Evolutionary conservation across 2,113 vertebrate species (phyloP).

Genomic region (Catagonus wagneri): DNA sequence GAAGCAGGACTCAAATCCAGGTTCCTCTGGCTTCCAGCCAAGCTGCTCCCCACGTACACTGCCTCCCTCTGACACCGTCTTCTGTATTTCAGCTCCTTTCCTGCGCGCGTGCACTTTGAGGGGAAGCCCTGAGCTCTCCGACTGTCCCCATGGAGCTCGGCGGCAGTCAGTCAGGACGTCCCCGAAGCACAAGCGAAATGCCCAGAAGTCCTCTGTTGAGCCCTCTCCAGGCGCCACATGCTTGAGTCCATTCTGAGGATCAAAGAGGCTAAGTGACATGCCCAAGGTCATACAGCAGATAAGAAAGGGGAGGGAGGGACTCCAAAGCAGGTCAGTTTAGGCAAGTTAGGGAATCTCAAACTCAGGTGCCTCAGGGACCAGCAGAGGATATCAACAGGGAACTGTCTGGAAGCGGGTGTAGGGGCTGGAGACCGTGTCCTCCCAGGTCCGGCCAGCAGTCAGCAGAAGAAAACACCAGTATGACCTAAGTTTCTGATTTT

Average conservation of each 20-base stretch:
- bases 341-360: neutral
- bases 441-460: neutral
- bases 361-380: neutral
- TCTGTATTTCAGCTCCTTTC: neutral
- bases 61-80: neutral
- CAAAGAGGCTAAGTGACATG: neutral
- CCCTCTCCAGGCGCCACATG: neutral
- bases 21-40: neutral
- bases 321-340: neutral
- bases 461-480: neutral
- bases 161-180: too few relatives aligned
- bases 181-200: neutral
- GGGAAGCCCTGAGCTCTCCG: neutral
- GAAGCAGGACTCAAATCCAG: neutral
- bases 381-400: rapidly evolving
- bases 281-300: neutral
- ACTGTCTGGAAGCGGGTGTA: rapidly evolving
- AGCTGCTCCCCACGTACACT: too few relatives aligned
- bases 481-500: neutral
- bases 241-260: neutral
- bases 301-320: neutral
- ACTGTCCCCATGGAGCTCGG: neutral
- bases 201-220: neutral
- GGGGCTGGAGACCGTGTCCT: rapidly evolving
- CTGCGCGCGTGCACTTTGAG: neutral